Conservation (phyloP, 1,140 invertebrate genomes). For the Chymomyza costata region DNA sequence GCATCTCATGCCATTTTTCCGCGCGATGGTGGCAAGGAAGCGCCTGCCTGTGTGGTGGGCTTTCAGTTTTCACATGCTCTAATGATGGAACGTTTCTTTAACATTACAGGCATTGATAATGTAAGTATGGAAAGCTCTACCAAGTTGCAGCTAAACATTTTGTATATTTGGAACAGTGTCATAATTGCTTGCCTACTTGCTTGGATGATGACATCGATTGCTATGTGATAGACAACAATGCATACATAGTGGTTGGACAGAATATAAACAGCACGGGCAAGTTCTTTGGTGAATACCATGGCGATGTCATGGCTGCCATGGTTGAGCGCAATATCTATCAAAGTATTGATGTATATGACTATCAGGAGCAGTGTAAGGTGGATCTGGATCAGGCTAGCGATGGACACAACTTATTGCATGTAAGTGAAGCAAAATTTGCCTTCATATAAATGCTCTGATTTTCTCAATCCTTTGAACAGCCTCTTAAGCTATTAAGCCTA, state of each 20-base stretch:
- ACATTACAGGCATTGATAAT: conserved; percentile 79
- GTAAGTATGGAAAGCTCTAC: conserved; percentile 30
- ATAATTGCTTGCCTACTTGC: conserved; percentile 77
- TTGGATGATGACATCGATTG: conserved; percentile 82
- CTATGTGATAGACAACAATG: conserved; percentile 92
- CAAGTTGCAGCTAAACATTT: neutral
- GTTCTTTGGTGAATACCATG: conserved; percentile 91
- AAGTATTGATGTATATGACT: conserved; percentile 88
- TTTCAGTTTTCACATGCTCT: conserved; percentile 85
- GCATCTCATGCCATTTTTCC: conserved; percentile 91
- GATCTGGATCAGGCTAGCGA: conserved; percentile 31
- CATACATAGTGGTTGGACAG: conserved; percentile 89
- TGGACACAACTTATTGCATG: conserved; percentile 51
- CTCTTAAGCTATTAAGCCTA: conserved; percentile 46
- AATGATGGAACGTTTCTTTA: conserved; percentile 82
- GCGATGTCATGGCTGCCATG: conserved; percentile 86
- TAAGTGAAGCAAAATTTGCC: conserved; percentile 19
- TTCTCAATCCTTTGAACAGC: conserved; percentile 28
- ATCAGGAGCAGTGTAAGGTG: conserved; percentile 85
- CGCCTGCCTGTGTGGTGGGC: conserved; percentile 91
- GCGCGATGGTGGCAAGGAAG: conserved; percentile 83
- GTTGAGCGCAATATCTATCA: conserved; percentile 84
- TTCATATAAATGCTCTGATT: neutral
- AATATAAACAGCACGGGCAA: conserved; percentile 82
- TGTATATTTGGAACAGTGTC: conserved; percentile 60